Conservation (phyloP, 1,140 invertebrate genomes). For the Drosophila navojoa region DNA sequence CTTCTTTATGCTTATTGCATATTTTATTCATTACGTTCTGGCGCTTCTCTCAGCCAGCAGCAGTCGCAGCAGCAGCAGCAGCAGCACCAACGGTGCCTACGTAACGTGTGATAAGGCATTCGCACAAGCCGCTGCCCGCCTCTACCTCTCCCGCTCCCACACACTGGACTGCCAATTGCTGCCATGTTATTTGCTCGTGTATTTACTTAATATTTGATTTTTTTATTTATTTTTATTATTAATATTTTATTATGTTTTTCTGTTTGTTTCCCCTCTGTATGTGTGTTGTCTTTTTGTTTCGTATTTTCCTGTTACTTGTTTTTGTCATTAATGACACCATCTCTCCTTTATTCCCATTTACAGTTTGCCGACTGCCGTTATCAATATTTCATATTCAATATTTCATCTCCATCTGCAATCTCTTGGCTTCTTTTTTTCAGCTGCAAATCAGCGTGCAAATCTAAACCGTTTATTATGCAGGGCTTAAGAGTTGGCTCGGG, state of each 20-base stretch:
- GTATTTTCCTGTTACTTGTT: conserved; percentile 34
- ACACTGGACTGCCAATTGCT: conserved; percentile 32
- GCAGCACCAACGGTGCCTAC: conserved; percentile 17
- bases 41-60: conserved; percentile 48
- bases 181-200: conserved; percentile 37
- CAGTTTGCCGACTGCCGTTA: neutral
- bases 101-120: conserved; percentile 77
- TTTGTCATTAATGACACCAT: conserved; percentile 49
- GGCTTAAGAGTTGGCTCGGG: no score
- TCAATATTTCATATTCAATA: neutral
- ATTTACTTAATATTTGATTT: neutral
- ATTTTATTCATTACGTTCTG: conserved; percentile 80
- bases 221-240: neutral
- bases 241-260: conserved; percentile 4
- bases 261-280: conserved; percentile 16
- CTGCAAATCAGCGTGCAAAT: neutral
- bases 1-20: conserved; percentile 76
- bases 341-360: conserved; percentile 28
- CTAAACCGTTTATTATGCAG: neutral
- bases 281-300: neutral
- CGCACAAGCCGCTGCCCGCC: conserved; percentile 25
- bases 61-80: conserved; percentile 26
- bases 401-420: no score
- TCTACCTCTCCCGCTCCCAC: neutral
- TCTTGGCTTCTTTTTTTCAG: no score